Evolutionary conservation across 2,888 invertebrate genomes (phyloP), one percentile per base, ranked within the genome.

Genomic region (Leptinotarsa rubiginosa): DNA sequence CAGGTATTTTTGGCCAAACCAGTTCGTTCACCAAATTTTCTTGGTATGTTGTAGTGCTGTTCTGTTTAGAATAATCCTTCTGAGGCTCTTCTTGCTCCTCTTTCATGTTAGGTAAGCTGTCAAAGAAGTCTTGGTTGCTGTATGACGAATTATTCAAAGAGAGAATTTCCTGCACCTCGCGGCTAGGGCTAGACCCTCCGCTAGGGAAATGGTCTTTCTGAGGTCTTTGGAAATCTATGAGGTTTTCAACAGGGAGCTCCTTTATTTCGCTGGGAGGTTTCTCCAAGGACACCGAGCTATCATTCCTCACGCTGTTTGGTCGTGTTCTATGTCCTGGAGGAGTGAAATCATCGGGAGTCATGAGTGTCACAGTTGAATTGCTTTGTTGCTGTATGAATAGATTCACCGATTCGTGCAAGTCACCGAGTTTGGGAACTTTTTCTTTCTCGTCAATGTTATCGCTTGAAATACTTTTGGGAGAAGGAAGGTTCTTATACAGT

Each of bases 141-240:
- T 82, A 85, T 10, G 78, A 80, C 13, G 81, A 80, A 76, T 91
- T 91, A 80, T 92, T 92, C 62, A 93, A 90, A 5, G 93, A 92
- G 86, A 97, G 90, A 80, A 97, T 97, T 88, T 96, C 94, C 85
- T 95, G 93, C 25, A 97, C 97, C 88, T 97, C 97, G 25, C 96
- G 90, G 83, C 96, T 96, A 5, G 97, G 96, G 86, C 96, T 96
- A 75, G 96, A 96, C 16, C 95, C 95, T n/a, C 94, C 95, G 69
- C 95, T 95, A 1, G 93, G 92, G 79, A 91, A 89, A 83, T 89
- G 90, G 81, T 87, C 87, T 77, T 86, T 86, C 70, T 85, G 85
- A 2, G 84, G 83, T 65, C 81, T 70, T 72, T 85, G 83, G 65
- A 85, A 86, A 68, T 87, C 86, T 10, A 85, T 85, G 16, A 86